Percentiles rank a stretch among this genome's conserved stretches.
phyloP scores from a whole-genome alignment of 2,888 invertebrate species.

The Napeogenes sylphis region DNA sequence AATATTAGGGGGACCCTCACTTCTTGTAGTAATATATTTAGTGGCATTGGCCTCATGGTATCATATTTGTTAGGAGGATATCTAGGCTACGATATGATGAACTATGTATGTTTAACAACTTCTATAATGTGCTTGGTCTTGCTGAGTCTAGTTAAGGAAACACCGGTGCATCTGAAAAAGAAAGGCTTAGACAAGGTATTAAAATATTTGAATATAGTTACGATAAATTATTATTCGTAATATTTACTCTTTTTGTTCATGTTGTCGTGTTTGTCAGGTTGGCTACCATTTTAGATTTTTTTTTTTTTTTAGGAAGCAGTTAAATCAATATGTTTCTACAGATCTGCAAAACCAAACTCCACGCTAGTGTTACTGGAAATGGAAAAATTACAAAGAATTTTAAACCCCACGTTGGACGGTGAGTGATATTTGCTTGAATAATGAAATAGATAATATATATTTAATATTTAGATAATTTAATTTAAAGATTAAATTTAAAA shows the following conservation, averaged over 20 bases:
- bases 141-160: conserved; percentile 48
- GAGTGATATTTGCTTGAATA: not conserved
- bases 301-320: conserved; percentile 50
- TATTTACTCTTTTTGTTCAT: no score
- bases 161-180: conserved; percentile 40
- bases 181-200: conserved; percentile 44
- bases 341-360: conserved; percentile 36
- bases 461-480: not conserved
- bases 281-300: not conserved
- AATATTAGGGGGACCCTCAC: conserved; percentile 42
- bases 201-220: not conserved
- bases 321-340: conserved; percentile 51
- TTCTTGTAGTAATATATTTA: conserved; percentile 36
- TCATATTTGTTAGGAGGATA: conserved; percentile 50
- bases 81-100: conserved; percentile 46
- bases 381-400: conserved; percentile 29
- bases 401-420: conserved; percentile 35
- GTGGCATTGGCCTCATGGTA: conserved; percentile 37
- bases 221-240: not conserved
- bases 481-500: no score
- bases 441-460: not conserved
- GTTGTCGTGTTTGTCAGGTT: no score
- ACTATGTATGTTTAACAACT: conserved; percentile 44
- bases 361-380: conserved; percentile 36
- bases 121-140: conserved; percentile 39